Base-by-base conservation (phyloP, 2,113 vertebrate species). In the Mus spicilegus region DNA sequence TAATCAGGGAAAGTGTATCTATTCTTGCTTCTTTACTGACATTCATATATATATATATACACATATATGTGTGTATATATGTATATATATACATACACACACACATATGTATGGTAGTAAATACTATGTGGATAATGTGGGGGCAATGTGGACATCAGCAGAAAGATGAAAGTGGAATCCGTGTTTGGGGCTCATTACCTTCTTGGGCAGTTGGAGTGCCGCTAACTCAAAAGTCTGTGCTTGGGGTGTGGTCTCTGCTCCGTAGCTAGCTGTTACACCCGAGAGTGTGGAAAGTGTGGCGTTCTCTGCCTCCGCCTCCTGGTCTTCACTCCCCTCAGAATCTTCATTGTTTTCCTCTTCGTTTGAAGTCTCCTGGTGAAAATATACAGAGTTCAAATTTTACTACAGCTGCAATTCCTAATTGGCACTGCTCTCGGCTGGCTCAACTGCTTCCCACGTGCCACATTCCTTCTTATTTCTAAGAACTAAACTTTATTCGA, bases 301-400 rank as follows among this genome's bases (percentile, higher is more conserved):
- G 17, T 98, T 97, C 67, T 96, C 97, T 0, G 96, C 63, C 5
- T 97, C 97, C 0, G 95, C 87, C 1, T 95, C 97, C 90, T 98
- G 96, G 0, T 95, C 96, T 94, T 97, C 98, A 39, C 96, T 98
- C 56, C 73, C 98, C 7, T 97, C 91, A 63, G 96, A 97, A 3
- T 97, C 89, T 91, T 93, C 97, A 36, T 97, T 97, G 58, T 98
- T 97, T 89, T 90, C 96, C 92, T 96, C 97, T 94, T 98, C 98
- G 85, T 98, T 98, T 49, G 98, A 98, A 77, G 88, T 93, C 42
- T 97, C 98, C 98, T 98, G 58, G 51, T 81, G 42, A 77, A 67
- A 95, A 82, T 26, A 73, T 13, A 20, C 63, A 72, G 7, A 78
- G 49, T 7, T 70, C 65, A 36, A 65, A 42, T 61, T 11, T 67